Evolutionary conservation across 2,113 vertebrate genomes (phyloP).

Genomic region (Oplegnathus fasciatus): DNA sequence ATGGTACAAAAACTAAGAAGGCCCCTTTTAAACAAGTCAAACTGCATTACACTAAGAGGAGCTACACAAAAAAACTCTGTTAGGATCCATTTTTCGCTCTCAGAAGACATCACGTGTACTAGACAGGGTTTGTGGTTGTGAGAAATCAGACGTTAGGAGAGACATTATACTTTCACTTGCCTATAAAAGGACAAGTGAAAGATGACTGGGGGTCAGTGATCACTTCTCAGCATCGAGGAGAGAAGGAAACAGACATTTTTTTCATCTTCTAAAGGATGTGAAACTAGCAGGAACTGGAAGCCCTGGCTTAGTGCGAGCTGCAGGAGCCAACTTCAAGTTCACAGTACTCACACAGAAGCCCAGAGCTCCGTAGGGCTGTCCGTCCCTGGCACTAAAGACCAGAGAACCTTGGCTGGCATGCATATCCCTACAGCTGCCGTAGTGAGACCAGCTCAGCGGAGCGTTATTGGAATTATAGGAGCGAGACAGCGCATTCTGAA

Average conservation of each 20-base stretch:
- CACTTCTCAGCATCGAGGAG: conserved; percentile 44
- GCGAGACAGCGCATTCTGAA: conserved; percentile 96
- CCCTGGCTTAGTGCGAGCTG: conserved; percentile 52
- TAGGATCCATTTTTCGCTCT: conserved; percentile 5
- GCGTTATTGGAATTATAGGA: conserved; percentile 96
- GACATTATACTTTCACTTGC: conserved; percentile 36
- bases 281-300: conserved; percentile 53
- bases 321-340: conserved; percentile 57
- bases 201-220: conserved; percentile 37
- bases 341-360: conserved; percentile 94
- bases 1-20: conserved; percentile 20
- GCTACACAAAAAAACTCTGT: not conserved
- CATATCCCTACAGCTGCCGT: conserved; percentile 96
- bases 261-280: conserved; percentile 53
- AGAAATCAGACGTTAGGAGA: conserved; percentile 23
- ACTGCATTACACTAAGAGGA: not conserved
- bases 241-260: conserved; percentile 62
- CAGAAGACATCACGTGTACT: conserved; percentile 6
- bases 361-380: conserved; percentile 91
- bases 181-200: conserved; percentile 56
- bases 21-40: conserved; percentile 58
- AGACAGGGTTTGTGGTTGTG: conserved; percentile 9
- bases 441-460: conserved; percentile 93
- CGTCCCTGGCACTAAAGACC: conserved; percentile 92
- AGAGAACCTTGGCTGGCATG: conserved; percentile 96